These are phyloP conservation scores for Orthosia cruda DNA, from an alignment of 2,888 invertebrate species.

Conservation along the genomic window DNA sequence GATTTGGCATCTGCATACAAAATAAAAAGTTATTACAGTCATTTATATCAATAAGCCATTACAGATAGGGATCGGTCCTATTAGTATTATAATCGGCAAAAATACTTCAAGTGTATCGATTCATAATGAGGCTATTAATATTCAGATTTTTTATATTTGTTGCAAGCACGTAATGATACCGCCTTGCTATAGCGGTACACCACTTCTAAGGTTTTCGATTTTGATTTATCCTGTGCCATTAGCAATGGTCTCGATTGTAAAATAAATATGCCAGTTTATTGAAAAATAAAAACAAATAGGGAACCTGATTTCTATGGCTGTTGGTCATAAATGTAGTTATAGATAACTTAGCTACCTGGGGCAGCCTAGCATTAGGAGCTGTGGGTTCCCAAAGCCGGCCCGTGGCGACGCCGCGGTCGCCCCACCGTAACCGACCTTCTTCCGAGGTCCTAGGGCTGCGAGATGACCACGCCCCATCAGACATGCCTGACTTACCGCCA, in stretches of 20 bases:
- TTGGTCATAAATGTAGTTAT: background rate
- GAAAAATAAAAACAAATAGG: background rate
- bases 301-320: background rate
- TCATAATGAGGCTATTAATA: slow-evolving; percentile 51
- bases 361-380: slow-evolving; percentile 87
- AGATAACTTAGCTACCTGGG: slow-evolving; percentile 80
- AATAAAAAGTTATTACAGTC: slow-evolving; percentile 28
- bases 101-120: slow-evolving; percentile 8
- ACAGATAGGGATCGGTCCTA: slow-evolving; percentile 19
- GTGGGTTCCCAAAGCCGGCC: slow-evolving; percentile 94
- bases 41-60: slow-evolving; percentile 34
- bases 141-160: slow-evolving; percentile 27
- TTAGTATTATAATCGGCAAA: slow-evolving; percentile 20
- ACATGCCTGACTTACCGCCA: slow-evolving; percentile 74
- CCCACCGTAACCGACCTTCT: slow-evolving; percentile 94
- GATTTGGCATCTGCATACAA: slow-evolving; percentile 86
- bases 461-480: slow-evolving; percentile 84
- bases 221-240: background rate
- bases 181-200: background rate
- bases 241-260: background rate
- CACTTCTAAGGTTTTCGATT: background rate
- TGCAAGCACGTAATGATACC: slow-evolving; percentile 30
- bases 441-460: slow-evolving; percentile 86
- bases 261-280: background rate
- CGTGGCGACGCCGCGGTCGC: slow-evolving; percentile 93